Base-by-base conservation (phyloP, 2,888 invertebrate genomes). In the Megamerina dolium region DNA sequence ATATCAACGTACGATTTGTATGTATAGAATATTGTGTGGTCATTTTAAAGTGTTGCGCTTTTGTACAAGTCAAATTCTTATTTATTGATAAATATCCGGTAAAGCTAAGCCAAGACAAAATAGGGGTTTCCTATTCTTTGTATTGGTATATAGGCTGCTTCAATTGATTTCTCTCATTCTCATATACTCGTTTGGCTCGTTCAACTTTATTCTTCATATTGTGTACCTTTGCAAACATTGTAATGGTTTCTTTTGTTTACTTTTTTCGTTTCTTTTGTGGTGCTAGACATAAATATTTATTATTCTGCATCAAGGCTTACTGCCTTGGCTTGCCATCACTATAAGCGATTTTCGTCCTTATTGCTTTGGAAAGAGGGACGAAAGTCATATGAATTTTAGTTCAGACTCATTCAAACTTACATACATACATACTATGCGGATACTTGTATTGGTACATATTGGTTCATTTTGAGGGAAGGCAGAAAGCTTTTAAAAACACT, bases 211-310 rank as follows among this genome's bases (percentile, higher is more conserved):
- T 30, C 37, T 23, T 23, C n/a, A 37, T 43, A 43, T 31, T 43
- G 42, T 31, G 30, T 36, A 23, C 37, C 16, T 43, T 19, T 16
- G 37, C 31, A 43, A 43, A 37, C 32, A 43, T 20, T 32, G 18
- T 30, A 43, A 31, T 21, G 27, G 21, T 29, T 36, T 32, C 37
- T 23, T 23, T 21, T 29, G 21, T 29, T 36, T 32, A 30, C 17
- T 23, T 21, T 29, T 37, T 48, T 44, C 44, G 41, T 48, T 48
- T 48, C 43, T 41, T 36, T 39, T 48, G 40, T 41, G 16, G 26
- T 35, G 27, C 17, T 21, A 44, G 44, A 44, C 48, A 41, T 48
- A 48, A 44, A 48, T 48, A 44, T 44, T 41, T 48, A 48, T 48
- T 36, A 36, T 32, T 23, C 37, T 17, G 5, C n/a, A n/a, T n/a